A percentile compares a stretch with the other conserved stretches of the same genome.
phyloP scores from a whole-genome alignment of 2,113 vertebrate genomes.

The Sakesphorus luctuosus region DNA sequence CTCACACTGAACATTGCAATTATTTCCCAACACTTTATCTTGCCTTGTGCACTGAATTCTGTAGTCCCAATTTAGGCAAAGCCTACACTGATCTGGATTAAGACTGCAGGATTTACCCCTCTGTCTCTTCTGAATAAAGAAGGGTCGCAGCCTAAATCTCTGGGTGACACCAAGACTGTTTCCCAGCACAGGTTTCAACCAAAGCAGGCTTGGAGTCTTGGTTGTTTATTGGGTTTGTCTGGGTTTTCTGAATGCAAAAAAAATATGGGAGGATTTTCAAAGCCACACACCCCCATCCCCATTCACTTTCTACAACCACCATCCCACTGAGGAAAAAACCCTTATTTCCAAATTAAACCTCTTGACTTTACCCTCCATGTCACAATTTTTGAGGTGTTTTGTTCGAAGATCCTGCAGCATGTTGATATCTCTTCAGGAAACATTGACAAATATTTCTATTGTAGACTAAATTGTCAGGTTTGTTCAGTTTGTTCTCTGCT shows the following conservation, averaged over 20 bases:
- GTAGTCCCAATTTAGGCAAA: slow-evolving; percentile 3
- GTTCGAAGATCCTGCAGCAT: neutral
- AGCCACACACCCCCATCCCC: neutral
- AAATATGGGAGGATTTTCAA: neutral
- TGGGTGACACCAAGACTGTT: neutral
- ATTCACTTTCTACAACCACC: neutral
- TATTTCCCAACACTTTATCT: neutral
- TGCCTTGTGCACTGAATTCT: neutral
- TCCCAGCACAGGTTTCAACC: neutral
- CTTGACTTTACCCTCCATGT: neutral
- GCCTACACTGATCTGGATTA: neutral
- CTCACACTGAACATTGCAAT: neutral
- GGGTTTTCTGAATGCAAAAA: neutral
- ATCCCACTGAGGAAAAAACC: neutral
- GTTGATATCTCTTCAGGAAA: neutral
- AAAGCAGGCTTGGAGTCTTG: neutral
- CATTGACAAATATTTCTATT: neutral
- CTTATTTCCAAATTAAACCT: neutral
- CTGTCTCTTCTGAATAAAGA: neutral
- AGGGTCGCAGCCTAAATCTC: neutral
- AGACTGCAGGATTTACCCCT: neutral
- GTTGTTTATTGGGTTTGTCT: neutral
- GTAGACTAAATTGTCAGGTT: neutral
- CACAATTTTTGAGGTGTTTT: neutral
- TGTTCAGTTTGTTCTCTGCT: neutral